Base-by-base conservation (phyloP, 2,888 invertebrate species). In the Leptodirus hochenwartii region DNA sequence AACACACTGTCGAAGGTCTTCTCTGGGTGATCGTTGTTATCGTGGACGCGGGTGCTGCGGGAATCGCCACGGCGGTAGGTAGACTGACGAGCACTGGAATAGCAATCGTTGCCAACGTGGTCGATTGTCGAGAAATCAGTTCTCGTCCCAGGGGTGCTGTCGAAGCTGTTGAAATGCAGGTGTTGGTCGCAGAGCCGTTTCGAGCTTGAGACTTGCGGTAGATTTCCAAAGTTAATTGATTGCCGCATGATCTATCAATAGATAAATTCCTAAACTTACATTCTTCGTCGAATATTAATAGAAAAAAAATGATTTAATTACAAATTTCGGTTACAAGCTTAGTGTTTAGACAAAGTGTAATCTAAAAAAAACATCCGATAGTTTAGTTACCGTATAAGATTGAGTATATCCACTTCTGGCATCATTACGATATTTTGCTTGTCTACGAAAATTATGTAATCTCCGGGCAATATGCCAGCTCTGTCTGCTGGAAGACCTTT, bases 361-460 rank as follows among this genome's bases (percentile, higher is more conserved):
- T 20, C 6, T n/a, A 20, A 20, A 20, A 20, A 20, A 20, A n/a
- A 20, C 4, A 17, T 15, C n/a, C n/a, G n/a, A n/a, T n/a, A n/a
- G n/a, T n/a, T 5, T 22, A 39, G 54, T 52, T 47, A 64, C 63
- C 52, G 53, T 36, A 56, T 66, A 46, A 65, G 51, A 54, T 65
- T 65, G 41, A 65, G 51, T 41, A 65, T 62, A 57, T 75, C 74
- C 43, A 75, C 69, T 70, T 82, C 74, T 1, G 74, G 70, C 52
- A 74, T 70, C 39, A 78, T 82, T 36, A 85, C 85, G 22, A 87
- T 80, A 51, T 85, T 87, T 50, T 77, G 75, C 49, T 75, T 74
- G 40, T 82, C 84, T 32, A 85, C 81, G 54, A 85, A 85, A 38
- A 87, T 82, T 37, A 87, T 73, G 56, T 82, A 81, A 52, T 85